These are phyloP conservation scores for Zaprionus capensis DNA, from an alignment of 1,140 invertebrate genomes.

Conservation along the genomic window DNA sequence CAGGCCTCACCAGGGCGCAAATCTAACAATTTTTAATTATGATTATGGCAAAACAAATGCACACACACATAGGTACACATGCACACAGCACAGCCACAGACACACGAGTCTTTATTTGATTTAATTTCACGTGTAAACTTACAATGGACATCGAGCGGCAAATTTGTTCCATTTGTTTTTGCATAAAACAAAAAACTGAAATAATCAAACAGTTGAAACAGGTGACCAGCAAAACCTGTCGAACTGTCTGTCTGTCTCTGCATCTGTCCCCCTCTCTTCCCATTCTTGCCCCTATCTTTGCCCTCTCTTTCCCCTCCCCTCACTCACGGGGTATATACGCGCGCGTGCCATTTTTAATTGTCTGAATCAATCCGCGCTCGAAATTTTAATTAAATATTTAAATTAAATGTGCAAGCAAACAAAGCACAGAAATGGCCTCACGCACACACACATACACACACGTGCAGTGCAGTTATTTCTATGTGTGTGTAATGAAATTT, in stretches of 20 bases:
- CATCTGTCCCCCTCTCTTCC: not conserved
- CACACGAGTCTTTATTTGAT: conserved; percentile 23
- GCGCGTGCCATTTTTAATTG: conserved; percentile 70
- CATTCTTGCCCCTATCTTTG: too few relatives aligned
- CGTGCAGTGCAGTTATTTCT: conserved; percentile 22
- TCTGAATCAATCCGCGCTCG: conserved; percentile 78
- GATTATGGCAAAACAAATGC: conserved; percentile 65
- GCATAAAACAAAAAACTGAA: conserved; percentile 28
- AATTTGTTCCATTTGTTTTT: conserved; percentile 56
- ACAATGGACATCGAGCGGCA: conserved; percentile 24
- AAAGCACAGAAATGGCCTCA: conserved; percentile 26
- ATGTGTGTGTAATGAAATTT: conserved; percentile 55
- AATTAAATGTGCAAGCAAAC: conserved; percentile 69
- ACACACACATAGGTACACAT: conserved; percentile 21
- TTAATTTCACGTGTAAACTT: conserved; percentile 54
- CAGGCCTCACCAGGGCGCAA: conserved; percentile 14
- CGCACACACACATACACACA: conserved; percentile 29
- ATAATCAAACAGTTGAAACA: conserved; percentile 38
- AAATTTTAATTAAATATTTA: conserved; percentile 82
- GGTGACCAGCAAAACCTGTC: not conserved
- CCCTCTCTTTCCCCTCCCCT: not conserved
- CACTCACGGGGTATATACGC: not conserved
- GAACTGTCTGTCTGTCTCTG: not conserved
- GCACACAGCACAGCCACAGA: conserved; percentile 3
- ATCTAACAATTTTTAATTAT: conserved; percentile 74